Percentiles rank a stretch among this genome's conserved stretches.
Conservation (phyloP, 2,113 vertebrate genomes). For the Rattus norvegicus region GRCr8 NC_086028.1:1779001-1779500, state of each 20-base stretch:
- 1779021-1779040: background rate
- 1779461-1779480: background rate
- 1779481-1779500: background rate
- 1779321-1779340: background rate
- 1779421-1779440: background rate
- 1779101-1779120: background rate
- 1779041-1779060: background rate
- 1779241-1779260: background rate
- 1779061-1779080: background rate
- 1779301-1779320: too few relatives aligned
- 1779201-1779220: background rate
- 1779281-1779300: too few relatives aligned
- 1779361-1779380: background rate
- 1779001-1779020: too few relatives aligned
- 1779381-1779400: background rate
- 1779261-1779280: background rate
- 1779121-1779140: background rate
- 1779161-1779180: background rate
- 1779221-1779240: background rate
- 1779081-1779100: background rate
- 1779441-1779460: background rate
- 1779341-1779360: background rate
- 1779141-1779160: too few relatives aligned
- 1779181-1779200: background rate
- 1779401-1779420: background rate